Evolutionary conservation across 2,888 invertebrate genomes (phyloP).

Genomic region (Ryuthela nishihirai): DNA sequence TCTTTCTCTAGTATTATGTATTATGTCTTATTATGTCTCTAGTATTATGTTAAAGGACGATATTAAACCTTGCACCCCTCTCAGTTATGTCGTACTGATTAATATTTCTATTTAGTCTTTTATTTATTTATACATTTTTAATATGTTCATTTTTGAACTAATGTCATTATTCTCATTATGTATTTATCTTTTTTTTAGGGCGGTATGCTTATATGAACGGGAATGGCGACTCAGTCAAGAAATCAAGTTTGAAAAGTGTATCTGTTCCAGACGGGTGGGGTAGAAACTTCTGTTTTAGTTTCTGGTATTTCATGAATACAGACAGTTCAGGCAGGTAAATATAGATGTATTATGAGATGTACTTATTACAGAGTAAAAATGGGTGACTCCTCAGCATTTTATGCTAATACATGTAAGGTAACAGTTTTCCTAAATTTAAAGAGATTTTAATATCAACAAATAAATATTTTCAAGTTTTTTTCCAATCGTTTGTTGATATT

Average conservation of each 20-base stretch:
- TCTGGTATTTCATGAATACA: constrained; percentile 31
- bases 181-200: constrained; percentile 6
- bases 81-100: too few relatives aligned
- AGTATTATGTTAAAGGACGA: too few relatives aligned
- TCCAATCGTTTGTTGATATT: too few relatives aligned
- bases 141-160: not conserved
- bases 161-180: not conserved
- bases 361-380: not conserved
- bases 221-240: not conserved
- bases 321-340: constrained; percentile 18
- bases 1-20: too few relatives aligned
- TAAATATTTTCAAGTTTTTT: too few relatives aligned
- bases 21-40: too few relatives aligned
- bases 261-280: not conserved
- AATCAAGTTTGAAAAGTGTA: not conserved
- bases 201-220: constrained; percentile 23
- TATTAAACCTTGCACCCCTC: too few relatives aligned
- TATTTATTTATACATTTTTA: not conserved
- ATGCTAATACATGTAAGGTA: too few relatives aligned
- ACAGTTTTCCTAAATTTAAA: too few relatives aligned
- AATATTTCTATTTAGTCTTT: too few relatives aligned
- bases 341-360: not conserved
- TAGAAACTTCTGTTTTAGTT: constrained; percentile 23
- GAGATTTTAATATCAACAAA: too few relatives aligned
- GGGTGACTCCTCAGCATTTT: not conserved